phyloP scores from a whole-genome alignment of 2,113 vertebrate species.

The Callaeas wilsoni region DNA sequence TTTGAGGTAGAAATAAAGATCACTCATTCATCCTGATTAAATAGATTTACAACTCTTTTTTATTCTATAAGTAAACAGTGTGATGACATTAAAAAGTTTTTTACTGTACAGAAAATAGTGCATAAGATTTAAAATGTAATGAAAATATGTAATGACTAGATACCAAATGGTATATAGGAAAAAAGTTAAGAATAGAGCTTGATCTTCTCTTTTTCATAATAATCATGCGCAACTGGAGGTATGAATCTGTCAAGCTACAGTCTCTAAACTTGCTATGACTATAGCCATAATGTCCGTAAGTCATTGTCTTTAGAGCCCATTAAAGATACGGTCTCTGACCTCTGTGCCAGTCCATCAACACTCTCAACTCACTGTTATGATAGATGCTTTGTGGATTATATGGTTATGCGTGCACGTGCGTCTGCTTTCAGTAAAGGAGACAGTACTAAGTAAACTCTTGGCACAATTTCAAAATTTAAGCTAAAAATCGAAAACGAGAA shows the following conservation, averaged over 20 bases:
- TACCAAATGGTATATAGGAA: neutral
- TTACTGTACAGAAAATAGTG: neutral
- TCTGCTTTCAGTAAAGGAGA: neutral
- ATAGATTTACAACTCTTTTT: neutral
- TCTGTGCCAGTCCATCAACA: neutral
- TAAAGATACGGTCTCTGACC: neutral
- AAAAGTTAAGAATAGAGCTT: neutral
- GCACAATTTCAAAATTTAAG: neutral
- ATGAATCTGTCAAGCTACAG: neutral
- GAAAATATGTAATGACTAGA: neutral
- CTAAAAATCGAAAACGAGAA: neutral
- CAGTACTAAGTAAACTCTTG: neutral
- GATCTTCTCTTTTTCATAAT: neutral
- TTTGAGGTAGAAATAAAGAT: neutral
- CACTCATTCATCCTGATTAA: neutral
- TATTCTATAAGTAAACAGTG: neutral
- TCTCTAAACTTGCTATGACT: neutral
- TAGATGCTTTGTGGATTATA: neutral
- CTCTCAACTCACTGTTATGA: neutral
- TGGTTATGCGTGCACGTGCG: rapidly evolving
- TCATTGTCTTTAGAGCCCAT: neutral
- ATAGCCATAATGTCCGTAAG: neutral
- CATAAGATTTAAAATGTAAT: neutral
- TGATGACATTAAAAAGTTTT: neutral
- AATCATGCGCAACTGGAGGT: neutral